phyloP scores from a whole-genome alignment of 1,140 invertebrate genomes.

The Tachypleus tridentatus region DNA sequence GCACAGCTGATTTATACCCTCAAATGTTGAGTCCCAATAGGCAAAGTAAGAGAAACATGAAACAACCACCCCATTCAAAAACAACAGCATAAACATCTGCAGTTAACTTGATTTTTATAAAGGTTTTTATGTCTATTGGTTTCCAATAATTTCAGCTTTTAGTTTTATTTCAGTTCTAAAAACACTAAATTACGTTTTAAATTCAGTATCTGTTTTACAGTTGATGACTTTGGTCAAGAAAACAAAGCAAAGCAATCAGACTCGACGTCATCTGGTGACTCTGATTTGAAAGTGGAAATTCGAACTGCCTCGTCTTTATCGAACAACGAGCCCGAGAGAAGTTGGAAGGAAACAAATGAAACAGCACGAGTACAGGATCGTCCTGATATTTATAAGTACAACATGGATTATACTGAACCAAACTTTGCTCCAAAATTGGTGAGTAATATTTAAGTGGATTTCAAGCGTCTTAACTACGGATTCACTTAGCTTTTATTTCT shows the following conservation, averaged over 20 bases:
- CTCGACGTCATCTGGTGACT: slow-evolving; percentile 59
- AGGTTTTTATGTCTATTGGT: no score
- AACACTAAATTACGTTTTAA: no score
- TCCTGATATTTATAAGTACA: slow-evolving; percentile 59
- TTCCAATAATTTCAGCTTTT: no score
- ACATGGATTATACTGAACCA: slow-evolving; percentile 72
- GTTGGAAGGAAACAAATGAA: slow-evolving; percentile 38
- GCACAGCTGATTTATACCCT: no score
- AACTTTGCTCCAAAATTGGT: slow-evolving; percentile 55
- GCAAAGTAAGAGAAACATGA: no score
- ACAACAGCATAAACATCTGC: no score
- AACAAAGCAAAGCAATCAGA: slow-evolving; percentile 75
- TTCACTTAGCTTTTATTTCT: no score
- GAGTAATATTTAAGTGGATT: slow-evolving; percentile 10
- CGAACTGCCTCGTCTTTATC: slow-evolving; percentile 66
- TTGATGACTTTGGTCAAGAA: slow-evolving; percentile 44
- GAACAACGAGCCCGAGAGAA: slow-evolving; percentile 47
- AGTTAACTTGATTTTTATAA: no score
- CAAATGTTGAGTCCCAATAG: no score
- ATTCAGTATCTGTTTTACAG: slow-evolving; percentile 1
- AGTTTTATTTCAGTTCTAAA: no score
- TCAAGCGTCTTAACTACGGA: no score
- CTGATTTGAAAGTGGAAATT: slow-evolving; percentile 76
- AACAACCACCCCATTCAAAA: no score
- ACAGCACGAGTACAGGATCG: slow-evolving; percentile 28